These are phyloP conservation scores for Poecile montanus DNA, from an alignment of 2,797 vertebrate species.

Conservation along the genomic window DNA sequence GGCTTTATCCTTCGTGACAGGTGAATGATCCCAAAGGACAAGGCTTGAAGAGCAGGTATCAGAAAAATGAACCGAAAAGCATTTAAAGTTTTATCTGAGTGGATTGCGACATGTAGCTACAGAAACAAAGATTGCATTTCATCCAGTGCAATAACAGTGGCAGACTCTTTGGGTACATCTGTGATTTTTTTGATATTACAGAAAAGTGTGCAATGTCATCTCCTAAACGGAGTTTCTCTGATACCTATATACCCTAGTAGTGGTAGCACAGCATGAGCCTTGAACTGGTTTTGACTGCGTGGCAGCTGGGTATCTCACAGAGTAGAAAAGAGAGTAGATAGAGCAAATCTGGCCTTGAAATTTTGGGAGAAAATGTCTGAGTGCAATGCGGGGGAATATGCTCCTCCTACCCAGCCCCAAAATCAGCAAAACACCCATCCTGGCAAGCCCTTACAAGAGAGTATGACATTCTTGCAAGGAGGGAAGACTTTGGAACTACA, in stretches of 20 bases:
- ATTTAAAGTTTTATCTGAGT: neutral
- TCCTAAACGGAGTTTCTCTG: neutral
- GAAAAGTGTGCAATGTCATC: neutral
- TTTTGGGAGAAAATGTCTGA: neutral
- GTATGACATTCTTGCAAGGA: neutral
- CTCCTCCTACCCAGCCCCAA: neutral
- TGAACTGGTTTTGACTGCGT: neutral
- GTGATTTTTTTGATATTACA: neutral
- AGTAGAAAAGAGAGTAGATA: neutral
- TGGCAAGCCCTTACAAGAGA: neutral
- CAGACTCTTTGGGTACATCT: neutral
- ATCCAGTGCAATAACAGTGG: neutral
- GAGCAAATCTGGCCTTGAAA: neutral
- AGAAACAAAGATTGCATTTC: neutral
- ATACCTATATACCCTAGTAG: neutral
- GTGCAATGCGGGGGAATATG: neutral
- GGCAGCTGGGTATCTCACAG: neutral
- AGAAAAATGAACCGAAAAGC: neutral
- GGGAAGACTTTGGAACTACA: neutral
- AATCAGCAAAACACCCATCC: neutral
- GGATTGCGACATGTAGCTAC: neutral
- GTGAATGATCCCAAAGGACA: neutral
- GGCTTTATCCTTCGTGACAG: slow-evolving; percentile 16
- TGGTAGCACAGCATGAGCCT: neutral
- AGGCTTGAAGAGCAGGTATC: neutral